Percentiles rank a stretch among this genome's conserved stretches.
These are phyloP conservation scores for Dendroctonus ponderosae DNA, from an alignment of 1,140 invertebrate genomes.

Conservation along the genomic window DNA sequence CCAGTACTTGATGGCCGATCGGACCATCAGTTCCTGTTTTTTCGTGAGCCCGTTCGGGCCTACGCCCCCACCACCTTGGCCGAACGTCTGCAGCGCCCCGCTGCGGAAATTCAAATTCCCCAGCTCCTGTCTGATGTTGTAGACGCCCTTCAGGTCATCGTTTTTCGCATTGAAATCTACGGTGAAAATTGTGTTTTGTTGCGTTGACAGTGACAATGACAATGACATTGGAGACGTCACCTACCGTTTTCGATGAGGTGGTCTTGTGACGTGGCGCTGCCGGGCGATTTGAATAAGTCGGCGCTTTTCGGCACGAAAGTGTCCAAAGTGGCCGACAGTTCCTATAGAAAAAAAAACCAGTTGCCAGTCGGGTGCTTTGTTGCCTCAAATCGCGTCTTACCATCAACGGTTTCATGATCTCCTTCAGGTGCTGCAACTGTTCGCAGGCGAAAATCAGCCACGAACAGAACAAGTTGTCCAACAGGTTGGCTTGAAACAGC, in stretches of 20 bases:
- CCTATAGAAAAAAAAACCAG: constrained; percentile 43
- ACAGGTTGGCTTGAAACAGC: constrained; percentile 67
- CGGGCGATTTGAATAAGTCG: constrained; percentile 66
- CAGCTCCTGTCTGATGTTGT: constrained; percentile 73
- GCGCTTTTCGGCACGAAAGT: constrained; percentile 76
- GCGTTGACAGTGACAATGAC: not conserved
- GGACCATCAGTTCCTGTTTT: constrained; percentile 77
- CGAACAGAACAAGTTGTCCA: constrained; percentile 77
- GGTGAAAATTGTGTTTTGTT: not conserved
- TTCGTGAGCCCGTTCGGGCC: constrained; percentile 74
- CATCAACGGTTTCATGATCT: constrained; percentile 81
- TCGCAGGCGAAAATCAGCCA: constrained; percentile 82
- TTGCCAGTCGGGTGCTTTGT: not conserved
- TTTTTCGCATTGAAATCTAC: constrained; percentile 48
- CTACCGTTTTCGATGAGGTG: constrained; percentile 56
- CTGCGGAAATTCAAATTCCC: constrained; percentile 61
- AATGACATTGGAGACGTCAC: not conserved
- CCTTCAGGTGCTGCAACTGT: constrained; percentile 78
- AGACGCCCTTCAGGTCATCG: constrained; percentile 66
- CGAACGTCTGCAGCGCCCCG: constrained; percentile 63
- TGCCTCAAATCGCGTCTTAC: constrained; percentile 16
- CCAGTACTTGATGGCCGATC: constrained; percentile 85
- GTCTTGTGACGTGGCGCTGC: constrained; percentile 58
- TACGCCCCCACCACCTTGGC: constrained; percentile 55
- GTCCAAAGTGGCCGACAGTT: constrained; percentile 75